Evolutionary conservation across 1,140 invertebrate genomes (phyloP).

Genomic region (Chironomus striatipennis): DNA sequence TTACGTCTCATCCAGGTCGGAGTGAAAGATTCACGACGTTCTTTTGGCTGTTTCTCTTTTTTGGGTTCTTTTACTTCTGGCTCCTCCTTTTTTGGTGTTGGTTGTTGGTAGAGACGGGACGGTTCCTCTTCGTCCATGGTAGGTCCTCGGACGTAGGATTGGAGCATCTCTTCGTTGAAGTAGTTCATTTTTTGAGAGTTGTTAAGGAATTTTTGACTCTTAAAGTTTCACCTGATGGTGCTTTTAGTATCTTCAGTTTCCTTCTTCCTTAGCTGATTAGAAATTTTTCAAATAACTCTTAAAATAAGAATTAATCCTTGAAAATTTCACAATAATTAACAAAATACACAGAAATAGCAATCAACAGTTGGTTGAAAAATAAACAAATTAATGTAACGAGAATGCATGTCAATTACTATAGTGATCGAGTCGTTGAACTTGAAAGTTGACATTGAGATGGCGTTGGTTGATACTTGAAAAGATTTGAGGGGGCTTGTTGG

Average conservation of each 20-base stretch:
- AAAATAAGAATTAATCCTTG: not conserved
- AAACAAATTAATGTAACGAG: not conserved
- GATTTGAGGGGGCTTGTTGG: too few species aligned
- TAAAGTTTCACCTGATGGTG: too few species aligned
- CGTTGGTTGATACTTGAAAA: not conserved
- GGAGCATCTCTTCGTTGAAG: slow-evolving; percentile 30
- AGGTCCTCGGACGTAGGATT: slow-evolving; percentile 23
- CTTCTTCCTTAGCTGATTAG: too few species aligned
- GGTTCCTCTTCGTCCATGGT: not conserved
- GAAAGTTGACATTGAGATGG: not conserved
- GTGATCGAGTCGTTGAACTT: not conserved
- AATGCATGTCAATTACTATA: not conserved
- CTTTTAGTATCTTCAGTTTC: too few species aligned
- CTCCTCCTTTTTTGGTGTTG: slow-evolving; percentile 25
- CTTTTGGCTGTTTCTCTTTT: slow-evolving; percentile 39
- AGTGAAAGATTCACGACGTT: slow-evolving; percentile 25
- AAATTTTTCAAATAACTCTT: not conserved
- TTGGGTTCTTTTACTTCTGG: slow-evolving; percentile 29
- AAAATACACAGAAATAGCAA: too few species aligned
- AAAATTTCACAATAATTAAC: too few species aligned
- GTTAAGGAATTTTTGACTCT: too few species aligned
- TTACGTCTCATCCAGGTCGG: slow-evolving; percentile 25
- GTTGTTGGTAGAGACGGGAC: not conserved
- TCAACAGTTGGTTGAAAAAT: slow-evolving; percentile 5
- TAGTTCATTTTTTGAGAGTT: not conserved